Percentiles rank a stretch among this genome's conserved stretches.
Conservation (phyloP, 2,113 vertebrate genomes). For the Stomatorhinus ivindoensis region DNA sequence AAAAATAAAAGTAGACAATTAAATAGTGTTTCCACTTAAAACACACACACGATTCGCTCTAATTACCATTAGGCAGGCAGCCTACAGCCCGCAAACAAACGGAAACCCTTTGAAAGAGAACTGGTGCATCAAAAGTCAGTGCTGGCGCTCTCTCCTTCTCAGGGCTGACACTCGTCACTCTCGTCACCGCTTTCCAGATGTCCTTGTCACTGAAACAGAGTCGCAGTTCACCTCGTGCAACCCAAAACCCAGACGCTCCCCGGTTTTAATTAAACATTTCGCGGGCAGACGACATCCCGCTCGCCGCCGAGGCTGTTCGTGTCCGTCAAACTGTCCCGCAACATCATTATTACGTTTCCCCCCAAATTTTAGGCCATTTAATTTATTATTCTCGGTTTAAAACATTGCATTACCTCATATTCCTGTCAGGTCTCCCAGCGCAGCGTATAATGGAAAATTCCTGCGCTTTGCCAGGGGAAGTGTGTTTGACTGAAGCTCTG, state of each 20-base stretch:
- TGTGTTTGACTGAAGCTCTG: conserved; percentile 18
- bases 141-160: neutral
- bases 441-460: conserved; percentile 32
- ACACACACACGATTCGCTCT: neutral
- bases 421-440: conserved; percentile 25
- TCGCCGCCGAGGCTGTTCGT: neutral
- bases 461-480: conserved; percentile 10
- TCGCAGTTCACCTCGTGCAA: neutral
- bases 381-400: conserved; percentile 27
- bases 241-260: neutral
- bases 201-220: neutral
- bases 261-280: neutral
- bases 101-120: neutral
- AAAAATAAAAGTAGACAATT: neutral
- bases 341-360: conserved; percentile 8
- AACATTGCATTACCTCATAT: conserved; percentile 32
- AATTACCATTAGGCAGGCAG: neutral
- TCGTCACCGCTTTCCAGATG: neutral
- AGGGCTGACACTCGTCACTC: neutral
- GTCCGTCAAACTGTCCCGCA: neutral
- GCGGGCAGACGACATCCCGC: neutral
- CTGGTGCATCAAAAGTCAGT: neutral
- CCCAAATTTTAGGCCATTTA: conserved; percentile 18
- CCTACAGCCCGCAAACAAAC: neutral
- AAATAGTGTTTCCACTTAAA: neutral